Evolutionary conservation across 2,888 invertebrate species (phyloP).

Genomic region (Luperina testacea): DNA sequence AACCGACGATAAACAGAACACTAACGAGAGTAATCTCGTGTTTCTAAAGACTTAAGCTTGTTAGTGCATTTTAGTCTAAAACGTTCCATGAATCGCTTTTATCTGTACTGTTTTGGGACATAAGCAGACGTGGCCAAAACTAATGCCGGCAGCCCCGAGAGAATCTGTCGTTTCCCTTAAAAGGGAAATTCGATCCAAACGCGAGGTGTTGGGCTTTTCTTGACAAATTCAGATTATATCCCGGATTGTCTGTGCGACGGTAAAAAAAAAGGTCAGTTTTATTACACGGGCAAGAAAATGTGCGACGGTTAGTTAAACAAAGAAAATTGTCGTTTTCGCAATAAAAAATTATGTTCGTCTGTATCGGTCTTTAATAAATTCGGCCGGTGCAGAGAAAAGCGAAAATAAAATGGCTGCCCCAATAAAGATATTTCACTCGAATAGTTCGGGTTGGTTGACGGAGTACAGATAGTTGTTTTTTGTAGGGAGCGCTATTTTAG

Average conservation of each 20-base stretch:
- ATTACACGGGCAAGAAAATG: conserved; percentile 78
- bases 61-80: conserved; percentile 50
- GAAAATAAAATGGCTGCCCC: conserved; percentile 63
- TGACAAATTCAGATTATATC: conserved; percentile 85
- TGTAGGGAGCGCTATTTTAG: conserved; percentile 54
- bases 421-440: conserved; percentile 70
- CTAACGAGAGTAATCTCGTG: conserved; percentile 44
- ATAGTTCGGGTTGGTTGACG: conserved; percentile 68
- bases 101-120: conserved; percentile 38
- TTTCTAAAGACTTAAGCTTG: conserved; percentile 43
- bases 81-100: conserved; percentile 27
- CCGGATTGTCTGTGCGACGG: conserved; percentile 76
- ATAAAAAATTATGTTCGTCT: conserved; percentile 79
- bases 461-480: conserved; percentile 59
- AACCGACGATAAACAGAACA: conserved; percentile 9
- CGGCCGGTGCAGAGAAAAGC: conserved; percentile 61
- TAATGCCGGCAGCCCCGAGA: conserved; percentile 75
- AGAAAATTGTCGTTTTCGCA: conserved; percentile 80
- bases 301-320: conserved; percentile 84
- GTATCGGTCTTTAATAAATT: conserved; percentile 74
- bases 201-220: conserved; percentile 82
- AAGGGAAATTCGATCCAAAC: conserved; percentile 83
- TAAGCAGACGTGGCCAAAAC: conserved; percentile 64
- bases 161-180: conserved; percentile 78
- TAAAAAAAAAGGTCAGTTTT: conserved; percentile 85